These are phyloP conservation scores for Ascaphus truei DNA, from an alignment of 2,113 vertebrate genomes.

Conservation along the genomic window DNA sequence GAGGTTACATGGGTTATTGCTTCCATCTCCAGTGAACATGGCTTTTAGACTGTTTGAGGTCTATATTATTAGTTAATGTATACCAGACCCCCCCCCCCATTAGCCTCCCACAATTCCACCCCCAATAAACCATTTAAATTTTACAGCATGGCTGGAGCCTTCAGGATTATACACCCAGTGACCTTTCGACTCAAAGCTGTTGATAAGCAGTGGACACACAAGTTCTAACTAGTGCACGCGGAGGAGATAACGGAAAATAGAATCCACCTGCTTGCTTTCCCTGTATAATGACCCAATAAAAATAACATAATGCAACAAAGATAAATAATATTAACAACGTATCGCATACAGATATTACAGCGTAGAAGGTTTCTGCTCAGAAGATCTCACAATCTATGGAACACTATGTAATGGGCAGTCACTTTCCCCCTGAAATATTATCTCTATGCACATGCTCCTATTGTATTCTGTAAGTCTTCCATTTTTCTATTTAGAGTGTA, in stretches of 20 bases:
- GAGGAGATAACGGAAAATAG: background rate
- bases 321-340: too few species aligned
- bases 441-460: too few species aligned
- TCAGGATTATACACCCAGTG: background rate
- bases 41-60: background rate
- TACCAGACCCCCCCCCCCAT: background rate
- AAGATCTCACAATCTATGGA: too few species aligned
- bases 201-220: background rate
- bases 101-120: background rate
- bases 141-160: background rate
- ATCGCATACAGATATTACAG: too few species aligned
- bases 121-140: background rate
- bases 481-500: too few species aligned
- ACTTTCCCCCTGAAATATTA: too few species aligned
- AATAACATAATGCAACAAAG: too few species aligned
- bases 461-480: too few species aligned
- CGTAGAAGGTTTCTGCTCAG: too few species aligned
- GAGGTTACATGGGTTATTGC: slow-evolving; percentile 1
- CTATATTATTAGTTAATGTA: slow-evolving; percentile 10
- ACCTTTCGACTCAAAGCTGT: background rate
- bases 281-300: background rate
- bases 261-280: background rate
- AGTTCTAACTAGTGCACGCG: background rate
- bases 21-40: slow-evolving; percentile 10
- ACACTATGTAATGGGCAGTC: too few species aligned